A percentile compares a stretch with the other conserved stretches of the same genome.
These are phyloP conservation scores for Barypeithes pellucidus DNA, from an alignment of 2,888 invertebrate species.

Conservation along the genomic window DNA sequence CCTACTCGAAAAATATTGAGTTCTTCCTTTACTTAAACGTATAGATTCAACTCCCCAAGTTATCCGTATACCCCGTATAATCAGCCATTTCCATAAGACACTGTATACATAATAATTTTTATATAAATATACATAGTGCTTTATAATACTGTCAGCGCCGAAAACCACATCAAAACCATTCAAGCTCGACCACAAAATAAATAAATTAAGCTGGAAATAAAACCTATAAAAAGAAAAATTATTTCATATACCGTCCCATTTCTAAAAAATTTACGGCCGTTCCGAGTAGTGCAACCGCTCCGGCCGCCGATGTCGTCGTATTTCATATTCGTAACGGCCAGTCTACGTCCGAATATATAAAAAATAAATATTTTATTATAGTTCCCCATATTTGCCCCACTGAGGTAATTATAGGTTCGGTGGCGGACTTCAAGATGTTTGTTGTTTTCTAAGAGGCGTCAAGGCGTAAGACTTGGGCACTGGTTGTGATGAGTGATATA, in stretches of 20 bases:
- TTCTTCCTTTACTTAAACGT: too few relatives aligned
- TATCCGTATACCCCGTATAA: too few relatives aligned
- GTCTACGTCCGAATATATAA: slow-evolving; percentile 10
- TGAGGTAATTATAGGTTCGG: slow-evolving; percentile 24
- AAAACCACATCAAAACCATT: slow-evolving; percentile 20
- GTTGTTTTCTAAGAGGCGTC: neutral
- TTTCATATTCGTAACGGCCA: slow-evolving; percentile 38
- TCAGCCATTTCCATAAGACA: too few relatives aligned
- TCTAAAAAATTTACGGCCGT: slow-evolving; percentile 39
- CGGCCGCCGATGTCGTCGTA: slow-evolving; percentile 30
- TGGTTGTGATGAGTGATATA: too few relatives aligned
- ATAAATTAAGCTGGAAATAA: slow-evolving; percentile 23
- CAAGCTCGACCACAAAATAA: slow-evolving; percentile 23
- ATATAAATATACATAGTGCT: neutral
- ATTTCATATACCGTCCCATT: slow-evolving; percentile 28
- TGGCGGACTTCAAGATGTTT: neutral
- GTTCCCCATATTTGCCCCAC: slow-evolving; percentile 33
- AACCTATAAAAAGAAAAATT: slow-evolving; percentile 45
- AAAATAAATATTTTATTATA: slow-evolving; percentile 22
- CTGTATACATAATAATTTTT: neutral
- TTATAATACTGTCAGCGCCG: slow-evolving; percentile 23
- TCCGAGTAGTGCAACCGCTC: slow-evolving; percentile 29
- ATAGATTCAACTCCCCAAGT: too few relatives aligned
- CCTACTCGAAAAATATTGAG: too few relatives aligned
- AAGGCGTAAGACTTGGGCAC: neutral